Base-by-base conservation (phyloP, 2,888 invertebrate genomes). In the Laspeyria flexula region DNA sequence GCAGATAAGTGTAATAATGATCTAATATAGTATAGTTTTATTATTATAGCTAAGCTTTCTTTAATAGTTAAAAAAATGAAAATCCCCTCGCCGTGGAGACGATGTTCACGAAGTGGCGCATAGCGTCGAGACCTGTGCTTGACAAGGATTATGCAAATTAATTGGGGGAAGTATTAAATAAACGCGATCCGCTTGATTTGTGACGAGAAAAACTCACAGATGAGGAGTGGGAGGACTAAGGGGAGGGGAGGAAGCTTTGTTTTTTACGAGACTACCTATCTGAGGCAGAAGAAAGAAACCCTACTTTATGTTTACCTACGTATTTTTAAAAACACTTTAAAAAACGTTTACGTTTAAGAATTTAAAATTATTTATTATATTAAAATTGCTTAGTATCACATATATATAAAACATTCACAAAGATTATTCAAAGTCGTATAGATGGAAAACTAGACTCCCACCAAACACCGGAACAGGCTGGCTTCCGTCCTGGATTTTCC, bases 91-190 rank as follows among this genome's bases (percentile, higher is more conserved):
- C 29, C 23, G 27, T 21, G 18, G 16, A 40, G 44, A 34, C 15
- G 33, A 41, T 38, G 43, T 43, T 57, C 46, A 52, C 43, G 33
- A 55, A 69, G 63, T 66, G 62, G 51, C 64, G 56, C 52, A 62
- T 66, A 60, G 51, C 64, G 59, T 52, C 56, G 56, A 61, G 73
- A 75, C 73, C 82, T 83, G 83, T 73, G 65, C 58, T 70, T 84
- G 84, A 83, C 83, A 82, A 79, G 80, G 79, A 79, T 83, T 83
- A 83, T 84, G 84, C 72, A 83, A 82, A 83, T 83, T 79, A 79
- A 81, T 83, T 75, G 81, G 74, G 77, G 78, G 70, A 79, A 80
- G 75, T 73, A 78, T 74, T 71, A 78, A 81, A 81, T 75, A 79
- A 79, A 67, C 71, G 73, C 71, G 77, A 72, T 75, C 68, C 72